Base-by-base conservation (phyloP, 2,113 vertebrate species). In the Cynoglossus semilaevis region DNA sequence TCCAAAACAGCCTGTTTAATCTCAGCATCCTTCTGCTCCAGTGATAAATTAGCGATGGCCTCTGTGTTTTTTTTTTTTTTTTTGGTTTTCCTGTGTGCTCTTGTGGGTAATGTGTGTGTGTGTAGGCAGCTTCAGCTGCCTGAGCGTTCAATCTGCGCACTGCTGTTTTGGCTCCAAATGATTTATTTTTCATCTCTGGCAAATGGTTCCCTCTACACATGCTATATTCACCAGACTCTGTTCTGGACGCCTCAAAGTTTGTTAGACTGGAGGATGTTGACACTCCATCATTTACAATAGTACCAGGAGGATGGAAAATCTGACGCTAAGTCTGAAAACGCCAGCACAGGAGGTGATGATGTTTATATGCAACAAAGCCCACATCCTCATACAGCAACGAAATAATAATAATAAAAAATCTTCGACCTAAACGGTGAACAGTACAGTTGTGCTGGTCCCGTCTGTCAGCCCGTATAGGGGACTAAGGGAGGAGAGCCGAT, bases 261-360 rank as follows among this genome's bases (percentile, higher is more conserved):
- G 63, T 38, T 73, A 49, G 14, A 7, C 70, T 73, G 43, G 18
- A 6, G 61, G 15, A 74, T 76, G 68, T 83, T 80, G 80, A 86
- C 72, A 65, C 53, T 70, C 70, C 62, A 72, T 72, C 58, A 50
- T 67, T 43, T 77, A 22, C 79, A 77, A 61, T n/a, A 16, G 41
- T 62, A 62, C 44, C 60, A 47, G 73, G 54, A 29, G 22, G 74
- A 67, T 35, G 81, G 81, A 84, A 84, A 86, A 63, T 66, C 15
- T 72, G 77, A 76, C 44, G 34, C 9, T 42, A 74, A 29, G 6
- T 58, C 74, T 71, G 68, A 46, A 58, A 54, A 45, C 58, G 44
- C 14, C 5, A 19, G 60, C 16, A 54, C 16, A 15, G 61, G 73
- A 53, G 29, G 48, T 19, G 22, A 29, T 29, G 22, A 29, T 29